These are phyloP conservation scores for Rhodinocichla rosea DNA, from an alignment of 2,113 vertebrate species.

Conservation along the genomic window DNA sequence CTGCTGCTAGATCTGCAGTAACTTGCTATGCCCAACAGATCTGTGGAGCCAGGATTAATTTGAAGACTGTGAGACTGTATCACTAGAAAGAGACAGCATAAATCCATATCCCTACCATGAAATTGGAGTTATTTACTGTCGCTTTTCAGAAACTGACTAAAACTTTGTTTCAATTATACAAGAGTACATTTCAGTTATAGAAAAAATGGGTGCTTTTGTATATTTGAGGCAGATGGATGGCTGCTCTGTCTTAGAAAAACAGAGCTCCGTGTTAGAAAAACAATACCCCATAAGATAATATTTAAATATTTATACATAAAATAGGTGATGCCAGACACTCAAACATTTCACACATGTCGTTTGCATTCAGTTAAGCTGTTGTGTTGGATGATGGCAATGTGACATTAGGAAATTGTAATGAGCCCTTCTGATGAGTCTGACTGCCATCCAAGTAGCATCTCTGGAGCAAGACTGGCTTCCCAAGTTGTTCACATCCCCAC, in stretches of 20 bases:
- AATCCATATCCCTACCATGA: not conserved
- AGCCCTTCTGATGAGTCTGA: constrained; percentile 6
- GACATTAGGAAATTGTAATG: constrained; percentile 41
- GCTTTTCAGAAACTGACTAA: not conserved
- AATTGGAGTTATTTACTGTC: constrained; percentile 18
- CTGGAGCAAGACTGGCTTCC: not conserved
- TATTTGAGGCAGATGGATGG: not conserved
- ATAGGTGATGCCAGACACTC: constrained; percentile 10
- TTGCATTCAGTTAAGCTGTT: not conserved
- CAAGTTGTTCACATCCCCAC: not conserved
- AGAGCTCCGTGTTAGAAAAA: not conserved
- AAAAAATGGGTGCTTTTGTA: not conserved
- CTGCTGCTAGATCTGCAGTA: not conserved
- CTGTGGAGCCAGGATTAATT: constrained; percentile 9
- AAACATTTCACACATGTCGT: not conserved
- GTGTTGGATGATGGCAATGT: not conserved
- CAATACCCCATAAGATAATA: not conserved
- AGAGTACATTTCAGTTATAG: not conserved
- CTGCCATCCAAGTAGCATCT: not conserved
- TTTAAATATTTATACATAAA: constrained; percentile 36
- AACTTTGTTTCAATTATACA: not conserved
- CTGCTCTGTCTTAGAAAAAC: not conserved
- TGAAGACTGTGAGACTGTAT: not conserved
- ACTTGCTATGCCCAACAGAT: not conserved
- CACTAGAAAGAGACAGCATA: not conserved